phyloP scores from a whole-genome alignment of 1,140 invertebrate species.

The Centruroides vittatus region DNA sequence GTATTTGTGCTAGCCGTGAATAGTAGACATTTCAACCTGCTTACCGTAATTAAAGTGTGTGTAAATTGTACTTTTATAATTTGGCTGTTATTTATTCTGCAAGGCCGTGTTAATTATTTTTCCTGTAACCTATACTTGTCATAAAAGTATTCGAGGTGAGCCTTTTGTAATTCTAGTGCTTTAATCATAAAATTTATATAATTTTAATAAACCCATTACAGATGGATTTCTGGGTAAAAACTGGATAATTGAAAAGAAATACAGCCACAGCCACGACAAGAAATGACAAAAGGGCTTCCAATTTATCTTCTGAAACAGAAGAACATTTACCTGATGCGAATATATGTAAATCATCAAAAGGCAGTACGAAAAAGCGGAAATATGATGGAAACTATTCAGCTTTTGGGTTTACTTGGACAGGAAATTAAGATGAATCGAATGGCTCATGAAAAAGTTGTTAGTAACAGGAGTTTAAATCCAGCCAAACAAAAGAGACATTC shows the following conservation, averaged over 20 bases:
- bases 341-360: not conserved
- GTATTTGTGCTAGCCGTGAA: not conserved
- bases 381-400: slow-evolving; percentile 1
- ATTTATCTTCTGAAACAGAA: not conserved
- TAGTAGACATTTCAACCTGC: not conserved
- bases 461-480: not conserved
- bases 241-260: not conserved
- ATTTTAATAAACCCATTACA: slow-evolving; percentile 1
- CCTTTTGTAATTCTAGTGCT: not conserved
- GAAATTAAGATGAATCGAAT: not conserved
- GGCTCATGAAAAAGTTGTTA: not conserved
- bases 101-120: not conserved
- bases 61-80: not conserved
- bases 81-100: not conserved
- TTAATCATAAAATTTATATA: not conserved
- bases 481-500: not conserved
- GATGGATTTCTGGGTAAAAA: not conserved
- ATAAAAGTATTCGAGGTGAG: not conserved
- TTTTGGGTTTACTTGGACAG: not conserved
- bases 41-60: not conserved
- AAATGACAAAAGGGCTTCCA: not conserved
- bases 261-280: not conserved
- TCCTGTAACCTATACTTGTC: not conserved
- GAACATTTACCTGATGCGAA: not conserved
- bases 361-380: not conserved